phyloP scores from a whole-genome alignment of 2,888 invertebrate species.

The Brachyptera putata region DNA sequence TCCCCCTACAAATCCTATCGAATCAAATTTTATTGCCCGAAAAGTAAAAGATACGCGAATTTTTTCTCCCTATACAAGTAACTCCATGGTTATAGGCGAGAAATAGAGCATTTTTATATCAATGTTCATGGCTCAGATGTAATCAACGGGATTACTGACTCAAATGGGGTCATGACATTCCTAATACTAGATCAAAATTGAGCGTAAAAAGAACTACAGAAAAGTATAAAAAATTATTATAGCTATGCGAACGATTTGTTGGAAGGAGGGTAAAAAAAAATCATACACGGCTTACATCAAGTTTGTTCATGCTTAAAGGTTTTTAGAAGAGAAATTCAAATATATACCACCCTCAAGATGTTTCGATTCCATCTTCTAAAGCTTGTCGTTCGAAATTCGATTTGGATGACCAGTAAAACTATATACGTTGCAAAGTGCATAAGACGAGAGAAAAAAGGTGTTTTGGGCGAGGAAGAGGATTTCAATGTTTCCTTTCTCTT shows the following conservation, averaged over 20 bases:
- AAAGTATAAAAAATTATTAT: neutral
- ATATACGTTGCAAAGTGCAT: slow-evolving; percentile 4
- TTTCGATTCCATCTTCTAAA: slow-evolving; percentile 14
- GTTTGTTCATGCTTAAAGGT: slow-evolving; percentile 5
- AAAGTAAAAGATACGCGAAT: slow-evolving; percentile 30
- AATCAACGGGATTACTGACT: slow-evolving; percentile 29
- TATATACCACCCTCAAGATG: slow-evolving; percentile 20
- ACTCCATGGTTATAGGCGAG: slow-evolving; percentile 11
- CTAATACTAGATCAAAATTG: slow-evolving; percentile 29
- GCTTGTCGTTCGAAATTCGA: slow-evolving; percentile 24
- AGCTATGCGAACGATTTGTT: neutral
- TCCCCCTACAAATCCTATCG: slow-evolving; percentile 26
- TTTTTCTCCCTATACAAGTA: slow-evolving; percentile 5
- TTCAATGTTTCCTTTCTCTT: slow-evolving; percentile 1
- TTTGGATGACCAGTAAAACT: slow-evolving; percentile 29
- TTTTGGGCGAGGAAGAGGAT: neutral
- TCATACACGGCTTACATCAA: slow-evolving; percentile 3
- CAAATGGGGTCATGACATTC: slow-evolving; percentile 28
- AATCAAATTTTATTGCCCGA: slow-evolving; percentile 36
- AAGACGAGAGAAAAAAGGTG: neutral
- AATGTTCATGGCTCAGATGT: slow-evolving; percentile 28
- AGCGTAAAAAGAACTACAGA: slow-evolving; percentile 17
- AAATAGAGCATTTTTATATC: slow-evolving; percentile 27
- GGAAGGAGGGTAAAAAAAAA: neutral
- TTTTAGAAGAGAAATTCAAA: slow-evolving; percentile 12